phyloP scores from a whole-genome alignment of 2,113 vertebrate genomes.

The Damaliscus lunatus region DNA sequence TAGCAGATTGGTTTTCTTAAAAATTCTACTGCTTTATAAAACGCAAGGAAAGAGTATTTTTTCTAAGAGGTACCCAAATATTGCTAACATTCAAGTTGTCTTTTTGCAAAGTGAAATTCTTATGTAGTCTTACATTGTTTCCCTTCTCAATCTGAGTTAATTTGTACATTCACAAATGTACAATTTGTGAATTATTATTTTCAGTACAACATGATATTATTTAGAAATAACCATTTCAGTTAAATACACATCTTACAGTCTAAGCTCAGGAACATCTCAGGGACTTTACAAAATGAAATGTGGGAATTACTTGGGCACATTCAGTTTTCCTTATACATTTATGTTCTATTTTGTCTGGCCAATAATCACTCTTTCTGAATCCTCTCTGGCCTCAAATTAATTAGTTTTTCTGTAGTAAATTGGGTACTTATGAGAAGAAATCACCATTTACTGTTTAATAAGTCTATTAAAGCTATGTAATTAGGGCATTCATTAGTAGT shows the following conservation, averaged over 20 bases:
- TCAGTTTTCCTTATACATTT: slow-evolving; percentile 1
- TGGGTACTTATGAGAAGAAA: background rate
- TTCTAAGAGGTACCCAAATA: no score
- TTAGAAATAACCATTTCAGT: slow-evolving; percentile 36
- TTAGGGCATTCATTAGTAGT: background rate
- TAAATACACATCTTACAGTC: background rate
- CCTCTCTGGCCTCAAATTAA: background rate
- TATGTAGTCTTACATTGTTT: no score
- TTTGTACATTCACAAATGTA: no score
- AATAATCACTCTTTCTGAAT: background rate
- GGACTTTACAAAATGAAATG: background rate
- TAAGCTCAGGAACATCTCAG: background rate
- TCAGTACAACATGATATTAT: background rate
- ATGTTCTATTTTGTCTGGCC: slow-evolving; percentile 22
- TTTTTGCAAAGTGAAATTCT: no score
- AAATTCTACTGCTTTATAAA: no score
- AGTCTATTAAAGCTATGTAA: background rate
- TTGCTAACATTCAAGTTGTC: no score
- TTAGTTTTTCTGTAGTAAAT: background rate
- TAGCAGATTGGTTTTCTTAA: no score
- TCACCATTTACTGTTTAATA: background rate
- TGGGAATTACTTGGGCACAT: background rate
- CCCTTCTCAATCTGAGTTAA: no score
- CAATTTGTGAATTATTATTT: no score
- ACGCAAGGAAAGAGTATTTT: no score